A percentile compares a stretch with the other conserved stretches of the same genome.
phyloP scores from a whole-genome alignment of 2,113 vertebrate species.

The Oenanthe oenanthe region DNA sequence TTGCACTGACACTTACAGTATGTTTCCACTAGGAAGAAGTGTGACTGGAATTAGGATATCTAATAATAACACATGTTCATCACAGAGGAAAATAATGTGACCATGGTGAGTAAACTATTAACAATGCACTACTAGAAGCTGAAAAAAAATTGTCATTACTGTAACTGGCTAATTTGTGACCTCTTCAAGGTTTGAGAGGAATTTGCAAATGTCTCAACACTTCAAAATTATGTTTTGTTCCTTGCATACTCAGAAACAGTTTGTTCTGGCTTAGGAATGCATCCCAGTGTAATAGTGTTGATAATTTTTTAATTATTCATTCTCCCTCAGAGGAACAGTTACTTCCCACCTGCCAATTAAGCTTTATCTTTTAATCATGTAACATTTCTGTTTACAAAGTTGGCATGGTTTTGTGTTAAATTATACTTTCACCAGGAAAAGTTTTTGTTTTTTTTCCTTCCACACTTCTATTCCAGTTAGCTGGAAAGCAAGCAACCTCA shows the following conservation, averaged over 20 bases:
- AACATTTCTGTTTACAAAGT: not conserved
- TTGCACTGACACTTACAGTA: not conserved
- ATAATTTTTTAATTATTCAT: not conserved
- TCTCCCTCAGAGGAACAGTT: not conserved
- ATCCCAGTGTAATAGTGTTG: not conserved
- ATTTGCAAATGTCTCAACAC: not conserved
- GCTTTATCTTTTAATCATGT: not conserved
- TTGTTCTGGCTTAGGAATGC: not conserved
- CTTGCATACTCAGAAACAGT: not conserved
- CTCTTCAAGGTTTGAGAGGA: not conserved
- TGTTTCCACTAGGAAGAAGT: not conserved
- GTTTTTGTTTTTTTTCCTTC: not conserved
- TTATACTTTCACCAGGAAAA: not conserved
- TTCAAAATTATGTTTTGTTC: not conserved
- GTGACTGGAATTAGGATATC: not conserved
- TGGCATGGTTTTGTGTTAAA: not conserved
- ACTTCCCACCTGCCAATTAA: not conserved
- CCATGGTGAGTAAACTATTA: not conserved
- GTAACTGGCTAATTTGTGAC: not conserved
- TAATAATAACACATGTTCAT: not conserved
- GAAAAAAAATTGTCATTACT: not conserved
- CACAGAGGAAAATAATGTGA: not conserved
- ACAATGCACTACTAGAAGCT: not conserved
- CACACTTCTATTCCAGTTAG: not conserved
- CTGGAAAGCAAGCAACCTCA: not conserved